A percentile compares a stretch with the other conserved stretches of the same genome.
Conservation (phyloP, 2,113 vertebrate genomes). For the Pseudolaguvia tuberculata region DNA sequence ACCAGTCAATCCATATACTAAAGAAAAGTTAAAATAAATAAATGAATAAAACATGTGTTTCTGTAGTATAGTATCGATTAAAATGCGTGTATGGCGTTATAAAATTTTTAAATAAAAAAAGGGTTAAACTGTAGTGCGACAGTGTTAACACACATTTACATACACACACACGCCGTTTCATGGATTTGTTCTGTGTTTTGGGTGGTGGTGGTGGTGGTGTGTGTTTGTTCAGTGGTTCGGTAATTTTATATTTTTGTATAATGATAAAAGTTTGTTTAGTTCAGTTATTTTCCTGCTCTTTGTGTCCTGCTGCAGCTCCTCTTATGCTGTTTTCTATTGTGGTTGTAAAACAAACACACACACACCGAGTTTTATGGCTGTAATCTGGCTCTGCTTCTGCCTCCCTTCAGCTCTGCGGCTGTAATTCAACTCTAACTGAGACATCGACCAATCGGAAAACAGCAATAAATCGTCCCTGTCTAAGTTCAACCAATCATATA, state of each 20-base stretch:
- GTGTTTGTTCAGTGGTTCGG: too few relatives aligned
- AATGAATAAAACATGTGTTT: too few relatives aligned
- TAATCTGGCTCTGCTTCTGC: constrained; percentile 47
- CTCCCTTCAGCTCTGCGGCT: constrained; percentile 50
- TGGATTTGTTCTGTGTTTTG: too few relatives aligned
- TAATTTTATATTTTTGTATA: too few relatives aligned
- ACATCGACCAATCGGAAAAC: constrained; percentile 45
- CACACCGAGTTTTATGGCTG: constrained; percentile 16
- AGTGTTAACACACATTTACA: too few relatives aligned
- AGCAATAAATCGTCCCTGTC: constrained; percentile 50
- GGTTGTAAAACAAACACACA: constrained; percentile 34
- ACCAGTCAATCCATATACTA: neutral
- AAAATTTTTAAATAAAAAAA: too few relatives aligned
- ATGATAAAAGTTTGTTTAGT: neutral
- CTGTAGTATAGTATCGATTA: too few relatives aligned
- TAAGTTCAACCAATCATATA: constrained; percentile 40
- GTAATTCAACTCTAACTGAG: constrained; percentile 54
- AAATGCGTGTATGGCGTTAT: too few relatives aligned
- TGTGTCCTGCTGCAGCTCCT: constrained; percentile 1
- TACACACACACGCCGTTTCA: too few relatives aligned
- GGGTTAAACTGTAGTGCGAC: too few relatives aligned
- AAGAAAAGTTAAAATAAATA: too few relatives aligned
- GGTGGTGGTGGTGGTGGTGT: too few relatives aligned
- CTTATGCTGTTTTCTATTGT: constrained; percentile 29
- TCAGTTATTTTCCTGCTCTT: neutral